Percentiles rank a stretch among this genome's conserved stretches.
Conservation (phyloP, 2,113 vertebrate species). For the Brachyhypopomus gauderio region DNA sequence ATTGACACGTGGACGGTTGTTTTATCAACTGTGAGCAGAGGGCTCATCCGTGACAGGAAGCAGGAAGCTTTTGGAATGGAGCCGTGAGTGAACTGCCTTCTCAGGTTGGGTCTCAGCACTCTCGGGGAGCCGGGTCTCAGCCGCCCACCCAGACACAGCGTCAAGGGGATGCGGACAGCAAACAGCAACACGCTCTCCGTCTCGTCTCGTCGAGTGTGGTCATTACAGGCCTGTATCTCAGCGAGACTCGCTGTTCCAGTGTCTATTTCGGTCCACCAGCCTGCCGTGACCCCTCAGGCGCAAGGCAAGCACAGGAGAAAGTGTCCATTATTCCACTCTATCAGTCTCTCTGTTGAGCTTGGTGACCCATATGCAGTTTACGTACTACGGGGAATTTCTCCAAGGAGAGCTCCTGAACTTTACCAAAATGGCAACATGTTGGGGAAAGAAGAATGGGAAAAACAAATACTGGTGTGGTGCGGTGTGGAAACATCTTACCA, state of each 20-base stretch:
- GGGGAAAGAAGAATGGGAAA: neutral
- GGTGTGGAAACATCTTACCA: constrained; percentile 76
- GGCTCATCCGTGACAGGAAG: neutral
- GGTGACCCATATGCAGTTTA: neutral
- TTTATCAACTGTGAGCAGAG: neutral
- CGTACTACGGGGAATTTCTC: neutral
- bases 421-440: neutral
- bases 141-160: neutral
- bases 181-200: constrained; percentile 6
- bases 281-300: neutral
- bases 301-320: neutral
- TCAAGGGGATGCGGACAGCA: neutral
- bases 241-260: constrained; percentile 38
- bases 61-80: constrained; percentile 26
- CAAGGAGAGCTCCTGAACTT: neutral
- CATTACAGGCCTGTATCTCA: constrained; percentile 43
- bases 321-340: neutral
- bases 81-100: constrained; percentile 2
- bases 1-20: neutral
- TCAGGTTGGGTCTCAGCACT: too few species aligned
- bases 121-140: neutral
- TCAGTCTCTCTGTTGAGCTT: neutral
- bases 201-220: constrained; percentile 26
- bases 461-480: neutral
- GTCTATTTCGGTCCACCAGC: constrained; percentile 41